Percentiles rank a stretch among this genome's conserved stretches.
These are phyloP conservation scores for Lepus europaeus DNA, from an alignment of 2,113 vertebrate genomes.

Conservation along the genomic window DNA sequence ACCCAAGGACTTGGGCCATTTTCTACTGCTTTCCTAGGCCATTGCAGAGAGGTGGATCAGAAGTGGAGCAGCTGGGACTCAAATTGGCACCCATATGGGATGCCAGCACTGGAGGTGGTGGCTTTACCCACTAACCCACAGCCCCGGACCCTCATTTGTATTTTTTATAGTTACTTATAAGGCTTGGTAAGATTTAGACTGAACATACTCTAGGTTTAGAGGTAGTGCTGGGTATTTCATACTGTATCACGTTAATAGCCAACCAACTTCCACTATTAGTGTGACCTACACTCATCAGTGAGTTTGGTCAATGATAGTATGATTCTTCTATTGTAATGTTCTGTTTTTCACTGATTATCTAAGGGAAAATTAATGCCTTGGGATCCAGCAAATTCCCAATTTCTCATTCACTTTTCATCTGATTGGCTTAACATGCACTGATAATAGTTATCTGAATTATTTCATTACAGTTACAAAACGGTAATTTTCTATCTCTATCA, in stretches of 20 bases:
- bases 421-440: background rate
- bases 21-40: too few relatives aligned
- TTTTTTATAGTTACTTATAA: background rate
- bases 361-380: background rate
- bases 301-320: background rate
- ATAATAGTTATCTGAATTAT: background rate
- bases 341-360: background rate
- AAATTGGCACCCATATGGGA: too few relatives aligned
- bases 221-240: background rate
- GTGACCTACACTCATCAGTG: background rate
- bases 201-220: background rate
- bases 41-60: too few relatives aligned
- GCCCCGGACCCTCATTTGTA: background rate
- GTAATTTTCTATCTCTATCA: background rate
- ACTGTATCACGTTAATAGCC: background rate
- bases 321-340: background rate
- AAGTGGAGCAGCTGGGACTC: too few relatives aligned
- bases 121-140: too few relatives aligned
- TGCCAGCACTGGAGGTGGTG: too few relatives aligned
- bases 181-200: background rate
- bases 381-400: background rate
- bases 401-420: background rate
- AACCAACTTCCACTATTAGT: background rate
- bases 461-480: background rate
- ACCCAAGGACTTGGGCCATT: too few relatives aligned